Percentiles rank a stretch among this genome's conserved stretches.
Evolutionary conservation across 1,140 invertebrate genomes (phyloP).

Genomic region (Penaeus indicus): DNA sequence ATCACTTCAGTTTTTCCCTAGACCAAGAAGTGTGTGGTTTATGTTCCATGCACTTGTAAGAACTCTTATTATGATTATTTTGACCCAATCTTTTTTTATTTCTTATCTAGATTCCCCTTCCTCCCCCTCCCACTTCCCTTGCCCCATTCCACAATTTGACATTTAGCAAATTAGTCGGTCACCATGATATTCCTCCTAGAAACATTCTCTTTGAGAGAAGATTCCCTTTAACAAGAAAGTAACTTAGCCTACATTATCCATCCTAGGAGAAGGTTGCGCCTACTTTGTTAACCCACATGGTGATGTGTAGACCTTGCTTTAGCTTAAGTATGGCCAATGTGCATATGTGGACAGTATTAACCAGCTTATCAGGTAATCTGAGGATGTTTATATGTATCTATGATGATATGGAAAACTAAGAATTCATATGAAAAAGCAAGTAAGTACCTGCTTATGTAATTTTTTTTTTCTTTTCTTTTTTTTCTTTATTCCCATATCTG

Average conservation of each 20-base stretch:
- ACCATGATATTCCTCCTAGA: background rate
- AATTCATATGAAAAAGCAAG: too few species aligned
- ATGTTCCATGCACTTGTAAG: slow-evolving; percentile 9
- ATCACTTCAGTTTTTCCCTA: background rate
- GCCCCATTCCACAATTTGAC: background rate
- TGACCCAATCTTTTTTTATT: background rate
- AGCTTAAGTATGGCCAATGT: too few species aligned
- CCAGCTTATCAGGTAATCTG: too few species aligned
- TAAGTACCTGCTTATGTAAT: too few species aligned
- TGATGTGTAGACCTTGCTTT: slow-evolving; percentile 52
- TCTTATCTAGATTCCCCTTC: background rate
- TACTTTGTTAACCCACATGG: slow-evolving; percentile 16
- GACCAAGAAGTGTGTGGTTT: slow-evolving; percentile 19
- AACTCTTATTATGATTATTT: background rate
- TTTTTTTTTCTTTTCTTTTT: too few species aligned
- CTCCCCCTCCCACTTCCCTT: slow-evolving; percentile 4
- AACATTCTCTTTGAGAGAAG: too few species aligned
- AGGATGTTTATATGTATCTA: too few species aligned
- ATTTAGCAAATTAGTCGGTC: slow-evolving; percentile 23
- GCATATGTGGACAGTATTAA: too few species aligned
- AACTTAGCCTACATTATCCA: background rate
- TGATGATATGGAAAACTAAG: too few species aligned
- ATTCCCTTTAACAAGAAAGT: background rate
- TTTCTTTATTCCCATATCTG: too few species aligned
- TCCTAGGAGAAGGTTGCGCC: slow-evolving; percentile 14